These are phyloP conservation scores for Halocynthia roretzi DNA, from an alignment of 23 tunicate species.

Conservation along the genomic window DNA sequence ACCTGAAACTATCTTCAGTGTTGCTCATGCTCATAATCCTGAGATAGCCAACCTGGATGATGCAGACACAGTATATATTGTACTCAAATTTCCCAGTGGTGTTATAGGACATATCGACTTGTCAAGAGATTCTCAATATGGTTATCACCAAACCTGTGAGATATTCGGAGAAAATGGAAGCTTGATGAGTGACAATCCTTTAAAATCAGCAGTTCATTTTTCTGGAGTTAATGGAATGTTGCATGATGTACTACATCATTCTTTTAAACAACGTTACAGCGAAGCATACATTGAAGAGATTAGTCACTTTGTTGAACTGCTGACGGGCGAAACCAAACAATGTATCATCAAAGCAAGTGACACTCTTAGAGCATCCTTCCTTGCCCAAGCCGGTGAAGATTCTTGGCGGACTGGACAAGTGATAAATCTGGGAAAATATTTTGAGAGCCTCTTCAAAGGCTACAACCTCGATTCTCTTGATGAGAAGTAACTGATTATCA, in stretches of 20 bases:
- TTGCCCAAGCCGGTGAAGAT: conserved; percentile 79
- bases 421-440: conserved; percentile 33
- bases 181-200: conserved; percentile 56
- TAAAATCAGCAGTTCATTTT: conserved; percentile 37
- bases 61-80: conserved; percentile 72
- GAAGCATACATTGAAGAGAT: conserved; percentile 62
- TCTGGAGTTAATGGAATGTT: conserved; percentile 16
- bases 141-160: conserved; percentile 92
- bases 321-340: conserved; percentile 23
- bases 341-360: conserved; percentile 20
- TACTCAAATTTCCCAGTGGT: conserved; percentile 79
- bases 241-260: conserved; percentile 50
- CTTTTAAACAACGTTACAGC: conserved; percentile 68
- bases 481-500: no score
- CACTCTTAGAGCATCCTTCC: conserved; percentile 53
- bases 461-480: conserved; percentile 2
- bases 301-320: conserved; percentile 48
- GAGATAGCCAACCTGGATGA: conserved; percentile 82
- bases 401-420: conserved; percentile 49
- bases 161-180: conserved; percentile 78
- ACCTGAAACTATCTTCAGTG: conserved; percentile 60
- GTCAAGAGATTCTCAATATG: conserved; percentile 67
- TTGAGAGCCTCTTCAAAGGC: neutral
- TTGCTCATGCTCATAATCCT: conserved; percentile 86
- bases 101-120: conserved; percentile 65